Evolutionary conservation across 2,113 vertebrate genomes (phyloP).

Genomic region (Pantherophis guttatus): DNA sequence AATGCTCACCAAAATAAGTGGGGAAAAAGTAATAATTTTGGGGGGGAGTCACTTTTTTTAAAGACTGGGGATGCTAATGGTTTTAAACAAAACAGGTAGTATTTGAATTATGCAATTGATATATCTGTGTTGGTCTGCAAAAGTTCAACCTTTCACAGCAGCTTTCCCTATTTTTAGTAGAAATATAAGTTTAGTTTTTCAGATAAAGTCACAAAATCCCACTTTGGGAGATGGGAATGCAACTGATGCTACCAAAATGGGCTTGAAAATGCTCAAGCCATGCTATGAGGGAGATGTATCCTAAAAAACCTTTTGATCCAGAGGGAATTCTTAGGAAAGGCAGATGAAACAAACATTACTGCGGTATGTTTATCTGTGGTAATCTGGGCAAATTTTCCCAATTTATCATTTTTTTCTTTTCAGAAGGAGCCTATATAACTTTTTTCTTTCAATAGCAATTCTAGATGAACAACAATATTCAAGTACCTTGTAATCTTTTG

Average conservation of each 20-base stretch:
- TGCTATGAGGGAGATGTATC: background rate
- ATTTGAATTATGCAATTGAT: background rate
- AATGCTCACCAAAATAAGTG: background rate
- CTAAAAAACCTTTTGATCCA: background rate
- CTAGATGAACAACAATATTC: background rate
- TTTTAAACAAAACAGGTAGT: background rate
- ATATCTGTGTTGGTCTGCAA: background rate
- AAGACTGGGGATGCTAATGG: background rate
- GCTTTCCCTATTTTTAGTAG: background rate
- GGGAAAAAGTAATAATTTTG: background rate
- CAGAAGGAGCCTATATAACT: background rate
- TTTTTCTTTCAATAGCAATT: background rate
- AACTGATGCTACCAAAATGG: background rate
- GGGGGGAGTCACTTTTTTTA: background rate
- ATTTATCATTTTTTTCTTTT: background rate
- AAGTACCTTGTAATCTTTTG: background rate
- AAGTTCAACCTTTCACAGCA: background rate
- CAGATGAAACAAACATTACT: background rate
- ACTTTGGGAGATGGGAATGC: background rate
- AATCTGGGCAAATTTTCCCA: background rate
- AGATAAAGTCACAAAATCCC: background rate
- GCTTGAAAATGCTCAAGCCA: background rate
- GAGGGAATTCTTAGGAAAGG: background rate
- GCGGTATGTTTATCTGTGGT: background rate
- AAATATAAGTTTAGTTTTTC: background rate